Evolutionary conservation across 1,140 invertebrate species (phyloP), one percentile per base, ranked within the genome.

Genomic region (Apis dorsata): DNA sequence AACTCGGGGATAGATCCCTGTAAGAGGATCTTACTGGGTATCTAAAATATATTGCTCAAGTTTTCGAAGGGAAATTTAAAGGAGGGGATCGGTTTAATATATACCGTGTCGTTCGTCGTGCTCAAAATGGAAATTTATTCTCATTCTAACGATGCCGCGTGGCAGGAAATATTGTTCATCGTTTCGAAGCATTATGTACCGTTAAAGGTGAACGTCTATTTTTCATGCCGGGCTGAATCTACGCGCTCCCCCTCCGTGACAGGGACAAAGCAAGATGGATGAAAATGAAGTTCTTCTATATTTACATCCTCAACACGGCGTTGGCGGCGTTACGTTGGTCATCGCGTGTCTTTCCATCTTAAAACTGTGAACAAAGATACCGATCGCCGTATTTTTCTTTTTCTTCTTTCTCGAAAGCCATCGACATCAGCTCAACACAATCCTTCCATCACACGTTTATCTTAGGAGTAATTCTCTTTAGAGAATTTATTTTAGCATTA

Each of bases 41-140:
- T 34, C 24, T 24, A 11, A 65, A 55, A 55, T 73, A 70, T 69
- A 74, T 60, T 60, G 17, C 19, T 17, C n/a, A 24, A 66, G 55
- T 24, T n/a, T 44, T 13, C 19, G 60, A 1, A 55, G 24, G 68
- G 19, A 24, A 79, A 24, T 28, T n/a, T 34, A 21, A 11, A 57
- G 34, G 34, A 4, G 11, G 60, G 79, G 21, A 21, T 8, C 15
- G 44, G 24, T 75, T 81, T 75, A 75, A 81, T 81, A 81, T 81
- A 81, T 81, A 81, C 28, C 28, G 79, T 66, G 62, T 81, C 79
- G 57, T 63, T 34, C 28, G 34, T 17, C 51, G 71, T 71, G 79
- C 53, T 81, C 73, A 80, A 84, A 80, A 87, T 80, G 66, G 72
- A 74, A 82, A 88, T 87, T 88, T 87, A 85, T 82, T 82, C 66